Evolutionary conservation across 2,113 vertebrate genomes (phyloP).

Genomic region (Corythaixoides concolor): DNA sequence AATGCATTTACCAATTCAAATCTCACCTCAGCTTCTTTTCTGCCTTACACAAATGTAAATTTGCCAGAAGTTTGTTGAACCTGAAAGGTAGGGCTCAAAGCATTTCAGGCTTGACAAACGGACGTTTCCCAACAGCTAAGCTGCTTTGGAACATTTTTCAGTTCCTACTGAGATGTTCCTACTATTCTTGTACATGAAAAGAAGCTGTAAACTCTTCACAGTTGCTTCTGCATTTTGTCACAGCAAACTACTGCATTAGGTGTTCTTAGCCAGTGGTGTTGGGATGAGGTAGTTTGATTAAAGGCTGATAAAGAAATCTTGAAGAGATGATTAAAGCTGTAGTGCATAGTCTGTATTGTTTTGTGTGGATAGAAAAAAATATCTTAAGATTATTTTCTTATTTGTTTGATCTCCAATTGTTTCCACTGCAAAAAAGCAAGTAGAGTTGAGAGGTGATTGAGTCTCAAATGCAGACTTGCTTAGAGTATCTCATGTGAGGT

Average conservation of each 20-base stretch:
- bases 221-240: background rate
- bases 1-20: background rate
- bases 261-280: background rate
- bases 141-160: background rate
- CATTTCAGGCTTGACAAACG: background rate
- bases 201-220: background rate
- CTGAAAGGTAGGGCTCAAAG: background rate
- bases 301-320: background rate
- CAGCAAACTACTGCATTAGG: background rate
- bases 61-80: background rate
- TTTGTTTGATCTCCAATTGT: background rate
- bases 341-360: background rate
- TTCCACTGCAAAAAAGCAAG: background rate
- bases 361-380: background rate
- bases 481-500: background rate
- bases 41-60: background rate
- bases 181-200: background rate
- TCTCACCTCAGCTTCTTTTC: background rate
- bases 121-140: background rate
- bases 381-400: background rate
- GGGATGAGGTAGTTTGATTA: background rate
- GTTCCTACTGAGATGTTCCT: background rate
- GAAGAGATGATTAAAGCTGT: background rate
- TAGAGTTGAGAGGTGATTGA: background rate
- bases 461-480: background rate